Evolutionary conservation across 2,113 vertebrate genomes (phyloP).

Genomic region (Eudyptes chrysolophus): DNA sequence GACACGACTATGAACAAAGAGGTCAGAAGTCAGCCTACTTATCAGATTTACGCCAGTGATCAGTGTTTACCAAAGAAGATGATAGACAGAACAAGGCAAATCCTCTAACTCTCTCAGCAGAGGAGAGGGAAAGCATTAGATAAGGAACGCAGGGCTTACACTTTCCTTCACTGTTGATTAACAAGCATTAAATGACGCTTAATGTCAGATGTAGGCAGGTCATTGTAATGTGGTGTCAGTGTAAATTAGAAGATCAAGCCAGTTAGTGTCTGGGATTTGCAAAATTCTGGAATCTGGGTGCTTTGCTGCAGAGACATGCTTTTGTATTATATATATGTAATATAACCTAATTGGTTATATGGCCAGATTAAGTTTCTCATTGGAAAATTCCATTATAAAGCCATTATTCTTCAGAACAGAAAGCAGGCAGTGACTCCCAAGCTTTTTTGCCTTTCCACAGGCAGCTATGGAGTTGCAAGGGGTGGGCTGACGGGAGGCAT

Average conservation of each 20-base stretch:
- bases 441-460: not conserved
- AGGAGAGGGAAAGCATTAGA: not conserved
- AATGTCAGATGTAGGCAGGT: not conserved
- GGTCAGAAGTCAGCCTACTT: conserved; percentile 57
- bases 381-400: not conserved
- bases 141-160: not conserved
- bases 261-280: not conserved
- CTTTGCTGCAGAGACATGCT: not conserved
- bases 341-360: not conserved
- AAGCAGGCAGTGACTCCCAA: not conserved
- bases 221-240: not conserved
- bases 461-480: not conserved
- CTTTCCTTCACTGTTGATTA: conserved; percentile 37
- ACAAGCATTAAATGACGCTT: conserved; percentile 22
- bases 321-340: not conserved
- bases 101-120: conserved; percentile 20
- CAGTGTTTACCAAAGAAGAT: conserved; percentile 53
- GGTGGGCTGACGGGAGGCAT: not conserved
- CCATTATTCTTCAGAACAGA: not conserved
- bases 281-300: not conserved
- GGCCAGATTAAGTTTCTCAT: not conserved
- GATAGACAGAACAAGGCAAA: conserved; percentile 46
- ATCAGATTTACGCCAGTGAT: conserved; percentile 61
- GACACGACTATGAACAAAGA: conserved; percentile 45
- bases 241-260: not conserved